Conservation (phyloP, 2,888 invertebrate species). For the Diaperis boleti region DNA sequence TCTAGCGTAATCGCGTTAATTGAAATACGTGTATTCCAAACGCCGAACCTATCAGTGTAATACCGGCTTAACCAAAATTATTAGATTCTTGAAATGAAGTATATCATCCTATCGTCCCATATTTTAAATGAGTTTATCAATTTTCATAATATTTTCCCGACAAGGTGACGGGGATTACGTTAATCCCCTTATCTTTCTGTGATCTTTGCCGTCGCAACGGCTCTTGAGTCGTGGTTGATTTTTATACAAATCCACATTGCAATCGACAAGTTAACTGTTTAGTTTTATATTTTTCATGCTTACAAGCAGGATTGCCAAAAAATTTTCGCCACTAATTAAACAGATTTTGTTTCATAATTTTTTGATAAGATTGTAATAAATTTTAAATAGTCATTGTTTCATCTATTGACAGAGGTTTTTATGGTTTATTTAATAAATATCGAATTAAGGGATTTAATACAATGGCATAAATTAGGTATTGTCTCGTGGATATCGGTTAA, state of each 20-base stretch:
- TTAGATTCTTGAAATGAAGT: constrained; percentile 18
- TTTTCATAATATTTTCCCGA: constrained; percentile 42
- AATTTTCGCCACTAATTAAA: constrained; percentile 20
- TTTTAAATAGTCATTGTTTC: constrained; percentile 40
- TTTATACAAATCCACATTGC: constrained; percentile 21
- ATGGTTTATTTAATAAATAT: constrained; percentile 38
- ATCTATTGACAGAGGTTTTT: constrained; percentile 42
- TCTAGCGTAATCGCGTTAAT: no score
- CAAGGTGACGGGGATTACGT: constrained; percentile 39
- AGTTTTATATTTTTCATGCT: constrained; percentile 11
- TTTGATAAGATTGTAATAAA: constrained; percentile 41
- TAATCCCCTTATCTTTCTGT: constrained; percentile 39
- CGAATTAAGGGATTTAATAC: constrained; percentile 32
- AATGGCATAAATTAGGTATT: constrained; percentile 42
- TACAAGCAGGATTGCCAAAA: constrained; percentile 20
- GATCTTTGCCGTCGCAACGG: constrained; percentile 26
- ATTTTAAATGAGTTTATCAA: constrained; percentile 41
- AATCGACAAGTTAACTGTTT: constrained; percentile 26
- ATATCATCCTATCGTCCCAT: constrained; percentile 18
- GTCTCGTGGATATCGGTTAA: constrained; percentile 24
- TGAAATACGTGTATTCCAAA: not conserved
- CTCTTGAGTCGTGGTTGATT: constrained; percentile 25
- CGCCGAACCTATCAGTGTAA: not conserved
- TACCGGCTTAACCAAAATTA: constrained; percentile 14
- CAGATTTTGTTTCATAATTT: constrained; percentile 33